Conservation (phyloP, 2,888 invertebrate genomes). For the Eupithecia tripunctaria region DNA sequence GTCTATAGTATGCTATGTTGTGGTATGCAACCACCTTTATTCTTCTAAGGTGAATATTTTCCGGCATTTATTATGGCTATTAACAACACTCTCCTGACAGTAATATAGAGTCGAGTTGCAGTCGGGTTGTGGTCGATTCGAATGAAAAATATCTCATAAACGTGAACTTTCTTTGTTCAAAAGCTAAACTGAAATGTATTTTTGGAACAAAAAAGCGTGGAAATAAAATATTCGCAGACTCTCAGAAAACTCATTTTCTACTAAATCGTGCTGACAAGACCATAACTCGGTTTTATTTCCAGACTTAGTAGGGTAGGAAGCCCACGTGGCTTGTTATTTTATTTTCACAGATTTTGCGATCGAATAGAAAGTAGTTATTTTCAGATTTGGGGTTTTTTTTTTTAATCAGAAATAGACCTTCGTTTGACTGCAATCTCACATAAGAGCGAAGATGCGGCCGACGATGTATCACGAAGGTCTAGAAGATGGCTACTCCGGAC, state of each 20-base stretch:
- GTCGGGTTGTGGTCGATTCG: neutral
- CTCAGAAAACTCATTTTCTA: conserved; percentile 20
- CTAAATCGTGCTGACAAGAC: conserved; percentile 30
- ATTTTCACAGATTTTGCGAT: neutral
- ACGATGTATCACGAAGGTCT: too few relatives aligned
- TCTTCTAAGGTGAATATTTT: neutral
- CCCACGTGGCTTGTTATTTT: conserved; percentile 2
- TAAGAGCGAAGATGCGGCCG: too few relatives aligned
- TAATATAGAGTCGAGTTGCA: neutral
- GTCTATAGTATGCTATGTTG: neutral
- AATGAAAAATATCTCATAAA: neutral
- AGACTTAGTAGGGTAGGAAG: neutral
- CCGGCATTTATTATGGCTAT: neutral
- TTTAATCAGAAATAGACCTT: too few relatives aligned
- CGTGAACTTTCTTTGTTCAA: neutral
- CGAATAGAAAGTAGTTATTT: neutral
- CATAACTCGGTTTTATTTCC: conserved; percentile 1
- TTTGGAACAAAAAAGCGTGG: conserved; percentile 5
- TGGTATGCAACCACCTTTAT: neutral
- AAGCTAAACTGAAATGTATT: conserved; percentile 7
- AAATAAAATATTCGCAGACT: conserved; percentile 10
- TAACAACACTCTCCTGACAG: neutral
- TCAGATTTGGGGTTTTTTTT: neutral
- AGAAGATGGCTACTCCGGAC: too few relatives aligned
- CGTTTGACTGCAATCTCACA: too few relatives aligned